Evolutionary conservation across 2,113 vertebrate genomes (phyloP), one percentile per base, ranked within the genome.

Genomic region (Dicentrarchus labrax): DNA sequence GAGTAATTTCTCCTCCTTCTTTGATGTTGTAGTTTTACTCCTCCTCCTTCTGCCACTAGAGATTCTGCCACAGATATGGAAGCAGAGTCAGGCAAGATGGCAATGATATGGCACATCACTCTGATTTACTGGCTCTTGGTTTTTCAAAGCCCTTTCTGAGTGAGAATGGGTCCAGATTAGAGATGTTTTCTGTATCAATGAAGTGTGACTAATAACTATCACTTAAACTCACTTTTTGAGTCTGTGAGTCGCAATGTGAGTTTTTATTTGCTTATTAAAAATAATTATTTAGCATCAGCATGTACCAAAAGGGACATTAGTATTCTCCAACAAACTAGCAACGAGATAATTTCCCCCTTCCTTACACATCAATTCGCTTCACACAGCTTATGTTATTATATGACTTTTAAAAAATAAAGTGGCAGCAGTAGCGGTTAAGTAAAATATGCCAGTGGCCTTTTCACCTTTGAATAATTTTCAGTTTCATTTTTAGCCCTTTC

Each of bases 1-100:
- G 50, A 99, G 96, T 68, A 98, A 87, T 76, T 88, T 96, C 88
- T 97, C 96, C 85, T 98, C 97, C 78, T 97, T 96, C 82, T 97
- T 96, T 73, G 95, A 95, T 47, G 93, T 94, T 69, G 95, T 92
- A 51, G 92, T 93, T 91, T 94, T 96, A 69, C 89, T 89, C 89
- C 92, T 97, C 93, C 77, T 91, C 82, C 78, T 87, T 79, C 86
- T 92, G 61, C 87, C 87, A 85, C 91, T 89, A 82, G 78, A 65
- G 69, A 77, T 13, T 47, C 45, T 47, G 86, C 81, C 70, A 74
- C 21, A 91, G 21, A 64, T 7, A 48, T 8, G 8, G 30, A 41
- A 68, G 48, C 8, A 39, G 22, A 83, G 22, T 75, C 22, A 73
- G 64, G 19, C 61, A 47, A 60, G 13, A 39, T 7, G 30, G 38